phyloP scores from a whole-genome alignment of 2,888 invertebrate genomes.

The Amphipyra berbera region DNA sequence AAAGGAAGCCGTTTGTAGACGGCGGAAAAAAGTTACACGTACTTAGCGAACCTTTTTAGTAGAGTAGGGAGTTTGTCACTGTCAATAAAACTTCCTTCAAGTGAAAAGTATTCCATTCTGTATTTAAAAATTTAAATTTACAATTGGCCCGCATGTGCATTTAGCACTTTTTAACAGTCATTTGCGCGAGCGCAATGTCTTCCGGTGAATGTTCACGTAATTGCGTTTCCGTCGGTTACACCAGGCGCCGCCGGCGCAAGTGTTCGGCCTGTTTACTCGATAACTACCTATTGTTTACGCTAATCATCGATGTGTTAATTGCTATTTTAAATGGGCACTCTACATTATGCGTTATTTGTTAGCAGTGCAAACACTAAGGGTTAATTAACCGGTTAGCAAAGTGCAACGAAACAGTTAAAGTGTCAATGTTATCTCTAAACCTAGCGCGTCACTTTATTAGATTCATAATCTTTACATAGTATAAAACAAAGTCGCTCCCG shows the following conservation, averaged over 20 bases:
- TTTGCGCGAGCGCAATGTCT: constrained; percentile 56
- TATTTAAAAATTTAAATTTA: constrained; percentile 49
- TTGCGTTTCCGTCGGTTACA: constrained; percentile 62
- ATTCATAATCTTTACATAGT: constrained; percentile 6
- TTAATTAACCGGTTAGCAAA: constrained; percentile 30
- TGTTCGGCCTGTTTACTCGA: constrained; percentile 57
- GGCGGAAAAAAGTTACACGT: constrained; percentile 5
- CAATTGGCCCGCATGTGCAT: constrained; percentile 49
- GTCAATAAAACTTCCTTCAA: constrained; percentile 37
- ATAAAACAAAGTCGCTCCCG: too few relatives aligned
- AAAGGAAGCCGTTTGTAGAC: not conserved
- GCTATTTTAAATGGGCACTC: constrained; percentile 47
- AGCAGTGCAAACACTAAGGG: constrained; percentile 15
- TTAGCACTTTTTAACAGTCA: constrained; percentile 50
- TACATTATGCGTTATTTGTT: constrained; percentile 46
- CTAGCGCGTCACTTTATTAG: constrained; percentile 3
- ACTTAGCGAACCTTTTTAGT: constrained; percentile 15
- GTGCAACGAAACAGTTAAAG: constrained; percentile 41
- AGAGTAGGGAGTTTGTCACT: constrained; percentile 30
- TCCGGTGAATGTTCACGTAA: constrained; percentile 68
- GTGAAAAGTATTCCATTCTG: constrained; percentile 21
- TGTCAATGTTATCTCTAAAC: constrained; percentile 28
- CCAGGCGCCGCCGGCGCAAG: constrained; percentile 51
- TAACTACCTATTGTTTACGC: constrained; percentile 60
- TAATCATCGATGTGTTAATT: constrained; percentile 62